A percentile compares a stretch with the other conserved stretches of the same genome.
Conservation (phyloP, 2,113 vertebrate genomes). For the Taxidea taxus region DNA sequence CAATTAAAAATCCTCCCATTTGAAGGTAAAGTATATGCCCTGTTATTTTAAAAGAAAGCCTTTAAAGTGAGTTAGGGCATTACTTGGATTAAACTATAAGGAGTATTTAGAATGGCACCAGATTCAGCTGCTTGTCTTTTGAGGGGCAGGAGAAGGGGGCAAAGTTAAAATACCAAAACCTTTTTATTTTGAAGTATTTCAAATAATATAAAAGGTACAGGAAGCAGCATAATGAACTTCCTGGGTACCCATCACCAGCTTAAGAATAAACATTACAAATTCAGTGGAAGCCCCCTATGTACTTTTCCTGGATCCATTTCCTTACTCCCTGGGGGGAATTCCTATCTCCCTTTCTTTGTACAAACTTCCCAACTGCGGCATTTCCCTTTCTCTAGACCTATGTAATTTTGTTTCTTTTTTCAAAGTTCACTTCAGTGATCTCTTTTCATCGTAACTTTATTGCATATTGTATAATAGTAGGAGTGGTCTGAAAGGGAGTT, state of each 20-base stretch:
- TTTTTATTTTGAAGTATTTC: not conserved
- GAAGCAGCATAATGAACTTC: not conserved
- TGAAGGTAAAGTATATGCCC: not conserved
- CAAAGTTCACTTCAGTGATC: not conserved
- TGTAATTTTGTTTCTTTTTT: not conserved
- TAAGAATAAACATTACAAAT: constrained; percentile 21
- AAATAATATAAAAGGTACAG: not conserved
- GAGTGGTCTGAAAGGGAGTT: not conserved
- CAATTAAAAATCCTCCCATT: not conserved
- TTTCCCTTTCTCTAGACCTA: not conserved
- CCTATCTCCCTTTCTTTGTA: not conserved
- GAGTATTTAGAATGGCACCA: not conserved
- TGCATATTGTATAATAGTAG: not conserved
- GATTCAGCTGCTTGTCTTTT: not conserved
- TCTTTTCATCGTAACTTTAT: constrained; percentile 22
- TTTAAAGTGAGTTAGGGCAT: not conserved
- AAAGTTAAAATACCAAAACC: not conserved
- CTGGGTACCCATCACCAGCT: not conserved
- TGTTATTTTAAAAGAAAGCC: constrained; percentile 19
- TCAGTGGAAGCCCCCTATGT: not conserved
- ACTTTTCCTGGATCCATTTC: not conserved
- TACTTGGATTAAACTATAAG: not conserved
- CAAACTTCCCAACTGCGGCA: not conserved
- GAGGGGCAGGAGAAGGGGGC: not conserved
- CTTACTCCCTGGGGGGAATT: not conserved